Conservation (phyloP, 2,797 vertebrate genomes). For the Mico argentatus region DNA sequence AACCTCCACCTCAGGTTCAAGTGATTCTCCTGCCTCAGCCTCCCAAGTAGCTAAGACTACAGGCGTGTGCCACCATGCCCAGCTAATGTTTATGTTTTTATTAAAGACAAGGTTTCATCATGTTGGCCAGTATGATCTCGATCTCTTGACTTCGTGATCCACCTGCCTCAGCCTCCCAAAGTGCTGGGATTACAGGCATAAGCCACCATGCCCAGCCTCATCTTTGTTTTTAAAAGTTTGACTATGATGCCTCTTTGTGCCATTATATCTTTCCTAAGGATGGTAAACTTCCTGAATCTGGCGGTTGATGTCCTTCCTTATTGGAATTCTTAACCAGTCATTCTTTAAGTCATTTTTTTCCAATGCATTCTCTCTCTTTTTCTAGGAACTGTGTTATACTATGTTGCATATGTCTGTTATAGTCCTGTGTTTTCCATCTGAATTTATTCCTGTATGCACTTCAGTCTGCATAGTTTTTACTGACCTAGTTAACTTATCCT, state of each 20-base stretch:
- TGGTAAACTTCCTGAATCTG: not conserved
- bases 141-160: no score
- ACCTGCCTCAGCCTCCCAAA: no score
- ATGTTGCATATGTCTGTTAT: not conserved
- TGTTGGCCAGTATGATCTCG: no score
- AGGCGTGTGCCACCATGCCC: no score
- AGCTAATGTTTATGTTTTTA: no score
- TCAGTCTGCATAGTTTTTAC: not conserved
- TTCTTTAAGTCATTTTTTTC: not conserved
- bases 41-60: no score
- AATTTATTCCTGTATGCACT: not conserved
- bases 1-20: no score
- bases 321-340: not conserved
- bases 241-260: not conserved
- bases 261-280: not conserved
- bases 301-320: not conserved
- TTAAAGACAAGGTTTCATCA: no score
- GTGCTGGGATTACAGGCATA: no score
- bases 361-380: not conserved
- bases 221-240: not conserved
- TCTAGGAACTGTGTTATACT: not conserved
- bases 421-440: not conserved
- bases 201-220: no score
- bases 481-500: not conserved
- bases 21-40: no score